Evolutionary conservation across 2,113 vertebrate species (phyloP), one percentile per base, ranked within the genome.

Genomic region (Sinocyclocheilus anophthalmus): DNA sequence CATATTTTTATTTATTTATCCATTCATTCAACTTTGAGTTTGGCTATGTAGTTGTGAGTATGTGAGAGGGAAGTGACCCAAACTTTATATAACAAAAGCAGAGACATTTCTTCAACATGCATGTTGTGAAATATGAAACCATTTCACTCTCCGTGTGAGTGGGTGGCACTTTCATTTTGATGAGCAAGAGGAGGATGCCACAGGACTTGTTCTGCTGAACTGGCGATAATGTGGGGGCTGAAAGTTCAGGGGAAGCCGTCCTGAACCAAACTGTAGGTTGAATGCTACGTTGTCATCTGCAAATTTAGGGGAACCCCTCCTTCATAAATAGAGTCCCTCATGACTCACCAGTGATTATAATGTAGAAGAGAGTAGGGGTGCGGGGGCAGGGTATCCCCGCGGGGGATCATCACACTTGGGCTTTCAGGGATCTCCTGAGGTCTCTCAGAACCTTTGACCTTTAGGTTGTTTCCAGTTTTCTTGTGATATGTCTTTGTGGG

Each of bases 391-490:
- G 91, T 91, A 91, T 93, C 93, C 94, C 93, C 91, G 76, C 86
- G 88, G 91, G 92, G 93, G 90, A 87, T 89, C 89, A 86, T 86
- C 67, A 73, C 50, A 61, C 78, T 14, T 65, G 80, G 88, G 91
- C 91, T 94, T 91, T 91, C 59, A 93, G 92, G 93, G 93, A 92
- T 94, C 91, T 94, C 94, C 93, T 84, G 24, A 83, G 39, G 86
- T 89, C 20, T 91, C 89, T 72, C 24, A 73, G 26, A 79, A 85
- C 69, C 79, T 84, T 53, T 86, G 84, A 84, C 85, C 84, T 87
- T 87, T 79, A 84, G 26, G 63, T 87, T 73, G 50, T 88, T 90
- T 90, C 87, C 89, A 88, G 83, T 76, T 72, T 65, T 72, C 63
- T 50, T 45, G 20, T 75, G 37, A 77, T 83, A n/a, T 84, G 83